phyloP scores from a whole-genome alignment of 2,113 vertebrate species.

The Solenodon paradoxus region DNA sequence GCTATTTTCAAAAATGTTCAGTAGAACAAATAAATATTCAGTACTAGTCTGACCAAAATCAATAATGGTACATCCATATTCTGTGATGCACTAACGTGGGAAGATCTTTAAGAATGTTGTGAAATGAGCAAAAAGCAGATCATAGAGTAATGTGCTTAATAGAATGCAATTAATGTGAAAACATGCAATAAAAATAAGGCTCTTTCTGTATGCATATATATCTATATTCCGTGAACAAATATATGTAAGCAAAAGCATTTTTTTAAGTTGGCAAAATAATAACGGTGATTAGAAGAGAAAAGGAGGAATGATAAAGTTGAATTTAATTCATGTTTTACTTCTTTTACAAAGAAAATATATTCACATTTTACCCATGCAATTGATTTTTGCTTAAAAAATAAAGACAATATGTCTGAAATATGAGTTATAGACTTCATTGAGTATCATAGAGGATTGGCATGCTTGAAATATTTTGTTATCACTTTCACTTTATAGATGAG shows the following conservation, averaged over 20 bases:
- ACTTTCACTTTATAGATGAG: constrained; percentile 30
- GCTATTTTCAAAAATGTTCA: neutral
- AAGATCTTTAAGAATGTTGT: neutral
- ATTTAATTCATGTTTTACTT: neutral
- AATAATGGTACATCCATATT: neutral
- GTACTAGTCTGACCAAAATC: neutral
- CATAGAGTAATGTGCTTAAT: neutral
- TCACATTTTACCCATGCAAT: neutral
- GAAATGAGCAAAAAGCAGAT: neutral
- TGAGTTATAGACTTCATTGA: neutral
- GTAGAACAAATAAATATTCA: neutral
- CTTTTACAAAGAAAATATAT: constrained; percentile 28
- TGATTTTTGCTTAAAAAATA: constrained; percentile 3
- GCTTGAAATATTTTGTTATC: constrained; percentile 27
- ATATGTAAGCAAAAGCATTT: neutral
- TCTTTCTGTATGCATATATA: no score
- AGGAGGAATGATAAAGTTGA: neutral
- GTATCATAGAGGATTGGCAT: neutral
- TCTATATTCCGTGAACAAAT: constrained; percentile 12
- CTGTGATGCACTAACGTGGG: neutral
- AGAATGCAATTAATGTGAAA: neutral
- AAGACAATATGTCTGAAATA: neutral
- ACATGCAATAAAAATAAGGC: neutral
- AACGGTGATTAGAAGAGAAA: neutral
- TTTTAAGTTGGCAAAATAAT: neutral